phyloP scores from a whole-genome alignment of 1,140 invertebrate genomes.

The Neodiprion fabricii region DNA sequence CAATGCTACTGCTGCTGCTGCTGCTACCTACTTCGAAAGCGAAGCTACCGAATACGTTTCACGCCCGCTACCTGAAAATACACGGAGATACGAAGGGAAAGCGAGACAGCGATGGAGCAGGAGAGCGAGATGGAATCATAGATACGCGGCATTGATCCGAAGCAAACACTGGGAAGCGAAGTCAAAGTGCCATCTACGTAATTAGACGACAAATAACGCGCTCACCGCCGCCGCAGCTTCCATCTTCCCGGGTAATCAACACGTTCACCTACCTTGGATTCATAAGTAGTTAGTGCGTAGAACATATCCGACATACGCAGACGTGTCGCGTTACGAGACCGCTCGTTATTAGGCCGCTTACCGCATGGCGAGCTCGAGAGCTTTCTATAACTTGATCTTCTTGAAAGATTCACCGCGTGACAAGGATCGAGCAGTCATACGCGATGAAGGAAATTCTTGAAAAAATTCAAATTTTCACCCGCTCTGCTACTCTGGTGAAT shows the following conservation, averaged over 20 bases:
- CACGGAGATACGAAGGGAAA: not conserved
- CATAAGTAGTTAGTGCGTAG: not conserved
- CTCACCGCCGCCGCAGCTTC: not conserved
- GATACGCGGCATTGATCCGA: not conserved
- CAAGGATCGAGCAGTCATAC: no score
- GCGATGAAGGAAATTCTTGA: no score
- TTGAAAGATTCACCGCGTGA: no score
- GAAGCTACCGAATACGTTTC: constrained; percentile 5
- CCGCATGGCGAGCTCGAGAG: no score
- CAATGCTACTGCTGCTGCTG: not conserved
- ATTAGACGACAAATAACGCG: constrained; percentile 13
- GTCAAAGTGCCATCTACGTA: constrained; percentile 13
- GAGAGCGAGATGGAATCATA: not conserved
- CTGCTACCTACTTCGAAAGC: not conserved
- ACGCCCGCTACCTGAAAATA: constrained; percentile 3
- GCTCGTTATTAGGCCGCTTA: no score
- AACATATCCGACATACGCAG: no score
- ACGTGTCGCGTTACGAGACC: no score
- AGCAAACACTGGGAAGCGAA: constrained; percentile 1
- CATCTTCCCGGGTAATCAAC: not conserved
- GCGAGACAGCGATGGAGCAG: not conserved
- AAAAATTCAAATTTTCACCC: no score
- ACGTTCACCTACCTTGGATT: not conserved
- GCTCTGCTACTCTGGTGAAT: no score
- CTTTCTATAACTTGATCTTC: no score